Evolutionary conservation across 1,140 invertebrate genomes (phyloP).

Genomic region (Halesus radiatus): DNA sequence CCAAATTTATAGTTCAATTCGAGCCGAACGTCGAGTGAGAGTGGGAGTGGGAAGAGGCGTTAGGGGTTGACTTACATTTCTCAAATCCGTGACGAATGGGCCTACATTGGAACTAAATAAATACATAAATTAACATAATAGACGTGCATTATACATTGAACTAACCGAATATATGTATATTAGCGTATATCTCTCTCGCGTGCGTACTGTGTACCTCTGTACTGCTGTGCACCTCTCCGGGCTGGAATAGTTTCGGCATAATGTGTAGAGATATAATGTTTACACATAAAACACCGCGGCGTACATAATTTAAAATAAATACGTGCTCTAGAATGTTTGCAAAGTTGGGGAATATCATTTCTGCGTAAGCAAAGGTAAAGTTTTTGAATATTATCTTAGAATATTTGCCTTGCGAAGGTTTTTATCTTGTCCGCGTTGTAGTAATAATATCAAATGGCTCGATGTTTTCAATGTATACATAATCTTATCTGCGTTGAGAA

Average conservation of each 20-base stretch:
- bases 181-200: too few species aligned
- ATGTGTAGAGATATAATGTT: not conserved
- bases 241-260: not conserved
- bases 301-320: constrained; percentile 1
- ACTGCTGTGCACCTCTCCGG: too few species aligned
- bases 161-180: too few species aligned
- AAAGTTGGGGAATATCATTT: too few species aligned
- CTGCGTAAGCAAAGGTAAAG: too few species aligned
- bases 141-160: not conserved
- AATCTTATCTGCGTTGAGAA: too few species aligned
- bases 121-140: constrained; percentile 5
- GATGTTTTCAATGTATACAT: too few species aligned
- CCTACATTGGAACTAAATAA: constrained; percentile 6
- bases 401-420: too few species aligned
- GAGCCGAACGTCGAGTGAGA: constrained; percentile 47
- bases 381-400: too few species aligned
- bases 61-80: constrained; percentile 11
- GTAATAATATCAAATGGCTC: too few species aligned
- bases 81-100: constrained; percentile 40
- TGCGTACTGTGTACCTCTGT: too few species aligned
- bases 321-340: not conserved
- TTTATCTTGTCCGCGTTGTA: too few species aligned
- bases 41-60: not conserved
- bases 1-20: constrained; percentile 57
- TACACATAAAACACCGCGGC: not conserved